Percentiles rank a stretch among this genome's conserved stretches.
Conservation (phyloP, 2,888 invertebrate genomes). For the Leptothorax acervorum region DNA sequence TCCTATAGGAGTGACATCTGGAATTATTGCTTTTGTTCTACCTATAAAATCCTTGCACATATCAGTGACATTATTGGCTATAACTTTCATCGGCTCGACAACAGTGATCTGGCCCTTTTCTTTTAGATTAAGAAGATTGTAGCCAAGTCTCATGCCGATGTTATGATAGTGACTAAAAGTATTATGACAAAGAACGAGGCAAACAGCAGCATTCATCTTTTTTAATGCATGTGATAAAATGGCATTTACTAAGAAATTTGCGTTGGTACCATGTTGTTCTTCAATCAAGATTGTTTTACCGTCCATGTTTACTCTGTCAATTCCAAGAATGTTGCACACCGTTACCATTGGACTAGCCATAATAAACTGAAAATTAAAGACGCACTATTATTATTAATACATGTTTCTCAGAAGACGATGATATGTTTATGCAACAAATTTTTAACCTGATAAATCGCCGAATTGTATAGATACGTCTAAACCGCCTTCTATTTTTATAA, state of each 20-base stretch:
- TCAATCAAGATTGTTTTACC: conserved; percentile 89
- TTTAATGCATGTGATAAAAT: conserved; percentile 89
- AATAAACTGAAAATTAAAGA: conserved; percentile 65
- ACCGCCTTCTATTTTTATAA: neutral
- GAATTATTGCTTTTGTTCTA: neutral
- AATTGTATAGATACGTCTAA: neutral
- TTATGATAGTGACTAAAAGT: conserved; percentile 91
- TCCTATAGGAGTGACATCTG: neutral
- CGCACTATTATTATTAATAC: neutral
- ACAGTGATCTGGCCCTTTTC: conserved; percentile 86
- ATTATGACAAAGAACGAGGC: conserved; percentile 90
- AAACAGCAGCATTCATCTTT: conserved; percentile 87
- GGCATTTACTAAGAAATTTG: conserved; percentile 90
- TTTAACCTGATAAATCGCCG: neutral
- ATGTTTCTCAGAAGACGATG: neutral
- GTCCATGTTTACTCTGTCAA: conserved; percentile 87
- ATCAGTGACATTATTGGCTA: conserved; percentile 54
- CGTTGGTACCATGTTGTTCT: conserved; percentile 91
- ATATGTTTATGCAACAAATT: neutral
- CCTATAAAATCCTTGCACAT: neutral
- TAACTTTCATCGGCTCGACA: conserved; percentile 86
- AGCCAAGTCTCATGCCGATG: conserved; percentile 91
- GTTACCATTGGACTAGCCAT: conserved; percentile 87
- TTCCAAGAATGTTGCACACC: conserved; percentile 88
- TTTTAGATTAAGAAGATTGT: conserved; percentile 88